Percentiles rank a stretch among this genome's conserved stretches.
Conservation (phyloP, 2,888 invertebrate genomes). For the Nephrotoma appendiculata region DNA sequence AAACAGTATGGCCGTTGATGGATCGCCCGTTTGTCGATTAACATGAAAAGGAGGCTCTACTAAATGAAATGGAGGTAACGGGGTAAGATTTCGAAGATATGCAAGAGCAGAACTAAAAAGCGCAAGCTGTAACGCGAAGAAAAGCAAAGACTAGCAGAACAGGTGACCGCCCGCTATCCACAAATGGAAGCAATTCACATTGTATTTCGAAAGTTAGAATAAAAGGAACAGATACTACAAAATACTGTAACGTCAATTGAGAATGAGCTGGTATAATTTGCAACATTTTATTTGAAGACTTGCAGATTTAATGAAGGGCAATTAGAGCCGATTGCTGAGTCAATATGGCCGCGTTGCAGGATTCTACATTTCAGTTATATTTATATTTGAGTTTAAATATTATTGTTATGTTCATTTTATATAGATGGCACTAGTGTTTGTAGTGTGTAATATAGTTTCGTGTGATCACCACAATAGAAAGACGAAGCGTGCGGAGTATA, state of each 20-base stretch:
- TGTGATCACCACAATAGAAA: too few relatives aligned
- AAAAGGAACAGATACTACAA: conserved; percentile 87
- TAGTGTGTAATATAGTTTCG: too few relatives aligned
- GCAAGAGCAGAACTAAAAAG: conserved; percentile 98
- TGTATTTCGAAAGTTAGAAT: conserved; percentile 86
- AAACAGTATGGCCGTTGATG: too few relatives aligned
- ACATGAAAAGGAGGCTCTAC: conserved; percentile 86
- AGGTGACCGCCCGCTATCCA: conserved; percentile 63
- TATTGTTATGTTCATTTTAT: too few relatives aligned
- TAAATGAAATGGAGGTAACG: conserved; percentile 98
- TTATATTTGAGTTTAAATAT: too few relatives aligned
- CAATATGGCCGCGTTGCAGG: too few relatives aligned
- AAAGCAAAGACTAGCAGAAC: conserved; percentile 83
- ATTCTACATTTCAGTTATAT: too few relatives aligned
- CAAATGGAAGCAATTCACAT: conserved; percentile 91
- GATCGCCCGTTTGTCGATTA: conserved; percentile 62
- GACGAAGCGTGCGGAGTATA: too few relatives aligned
- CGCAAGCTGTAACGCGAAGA: conserved; percentile 90
- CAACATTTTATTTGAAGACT: conserved; percentile 63
- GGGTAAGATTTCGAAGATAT: conserved; percentile 98
- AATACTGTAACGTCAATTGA: conserved; percentile 85
- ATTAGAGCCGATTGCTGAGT: too few relatives aligned
- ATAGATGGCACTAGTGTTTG: too few relatives aligned
- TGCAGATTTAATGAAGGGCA: too few relatives aligned
- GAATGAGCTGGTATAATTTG: conserved; percentile 78